Evolutionary conservation across 2,113 vertebrate genomes (phyloP).

Genomic region (Indicator indicator): DNA sequence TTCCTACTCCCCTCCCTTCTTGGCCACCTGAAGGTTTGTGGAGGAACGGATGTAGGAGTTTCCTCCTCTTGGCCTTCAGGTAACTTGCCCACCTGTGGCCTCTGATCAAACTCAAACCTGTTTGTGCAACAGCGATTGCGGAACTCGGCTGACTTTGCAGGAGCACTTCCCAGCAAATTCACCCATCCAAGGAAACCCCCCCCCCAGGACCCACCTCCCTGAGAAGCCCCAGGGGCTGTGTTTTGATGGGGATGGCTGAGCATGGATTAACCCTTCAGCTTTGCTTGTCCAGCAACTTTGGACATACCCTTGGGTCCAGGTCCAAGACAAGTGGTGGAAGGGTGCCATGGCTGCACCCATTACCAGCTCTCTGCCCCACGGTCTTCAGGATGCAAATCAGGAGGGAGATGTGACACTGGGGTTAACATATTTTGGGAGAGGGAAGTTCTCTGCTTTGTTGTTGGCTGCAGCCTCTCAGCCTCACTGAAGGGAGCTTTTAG

Average conservation of each 20-base stretch:
- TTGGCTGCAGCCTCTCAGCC: constrained; percentile 47
- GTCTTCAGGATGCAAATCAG: fast-evolving
- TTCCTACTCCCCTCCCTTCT: neutral
- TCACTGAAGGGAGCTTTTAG: constrained; percentile 72
- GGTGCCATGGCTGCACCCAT: neutral
- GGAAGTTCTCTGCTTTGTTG: constrained; percentile 72
- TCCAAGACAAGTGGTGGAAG: fast-evolving
- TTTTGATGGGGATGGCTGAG: neutral
- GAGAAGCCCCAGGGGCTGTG: constrained; percentile 2
- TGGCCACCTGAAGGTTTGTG: fast-evolving
- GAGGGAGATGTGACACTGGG: neutral
- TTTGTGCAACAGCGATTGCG: neutral
- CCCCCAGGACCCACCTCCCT: neutral
- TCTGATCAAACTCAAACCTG: constrained; percentile 14
- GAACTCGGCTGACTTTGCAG: neutral
- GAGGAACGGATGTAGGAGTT: constrained; percentile 51
- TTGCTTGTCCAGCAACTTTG: neutral
- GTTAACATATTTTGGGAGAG: constrained; percentile 53
- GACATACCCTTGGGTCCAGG: fast-evolving
- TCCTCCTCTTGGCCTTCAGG: constrained; percentile 51
- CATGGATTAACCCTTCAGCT: constrained; percentile 45
- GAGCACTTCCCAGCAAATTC: constrained; percentile 9
- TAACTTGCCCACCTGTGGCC: constrained; percentile 52
- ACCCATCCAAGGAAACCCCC: neutral
- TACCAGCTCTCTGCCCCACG: fast-evolving